Percentiles rank a stretch among this genome's conserved stretches.
These are phyloP conservation scores for Agapetus fuscipes DNA, from an alignment of 2,888 invertebrate species.

Conservation along the genomic window DNA sequence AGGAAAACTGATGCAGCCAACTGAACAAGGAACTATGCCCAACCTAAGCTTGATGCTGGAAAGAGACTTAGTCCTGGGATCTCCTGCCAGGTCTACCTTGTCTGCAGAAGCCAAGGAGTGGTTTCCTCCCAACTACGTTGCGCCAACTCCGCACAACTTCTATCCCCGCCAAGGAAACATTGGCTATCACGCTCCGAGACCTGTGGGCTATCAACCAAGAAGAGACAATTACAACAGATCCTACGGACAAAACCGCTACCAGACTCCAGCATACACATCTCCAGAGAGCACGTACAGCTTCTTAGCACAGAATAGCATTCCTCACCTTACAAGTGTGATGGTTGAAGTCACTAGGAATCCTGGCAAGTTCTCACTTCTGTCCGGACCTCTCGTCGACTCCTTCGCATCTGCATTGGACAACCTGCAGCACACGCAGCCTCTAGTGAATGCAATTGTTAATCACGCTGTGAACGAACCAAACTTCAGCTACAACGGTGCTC, in stretches of 20 bases:
- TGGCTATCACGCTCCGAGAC: slow-evolving; percentile 13
- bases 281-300: no score
- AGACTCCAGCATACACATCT: no score
- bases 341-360: slow-evolving; percentile 68
- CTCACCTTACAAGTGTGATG: slow-evolving; percentile 59
- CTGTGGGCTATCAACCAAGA: not conserved
- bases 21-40: no score
- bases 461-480: slow-evolving; percentile 74
- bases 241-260: slow-evolving; percentile 5
- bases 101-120: slow-evolving; percentile 53
- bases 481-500: slow-evolving; percentile 82
- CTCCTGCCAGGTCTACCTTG: slow-evolving; percentile 30
- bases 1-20: no score
- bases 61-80: no score
- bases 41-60: no score
- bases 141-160: slow-evolving; percentile 22
- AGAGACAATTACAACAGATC: slow-evolving; percentile 4
- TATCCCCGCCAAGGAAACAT: slow-evolving; percentile 6
- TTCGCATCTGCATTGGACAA: slow-evolving; percentile 58
- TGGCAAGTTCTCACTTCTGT: slow-evolving; percentile 63
- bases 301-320: slow-evolving; percentile 39
- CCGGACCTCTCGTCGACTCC: slow-evolving; percentile 59
- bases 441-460: slow-evolving; percentile 58
- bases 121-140: slow-evolving; percentile 43
- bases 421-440: slow-evolving; percentile 47